Base-by-base conservation (phyloP, 2,888 invertebrate species). In the Saturnia pavonia region DNA sequence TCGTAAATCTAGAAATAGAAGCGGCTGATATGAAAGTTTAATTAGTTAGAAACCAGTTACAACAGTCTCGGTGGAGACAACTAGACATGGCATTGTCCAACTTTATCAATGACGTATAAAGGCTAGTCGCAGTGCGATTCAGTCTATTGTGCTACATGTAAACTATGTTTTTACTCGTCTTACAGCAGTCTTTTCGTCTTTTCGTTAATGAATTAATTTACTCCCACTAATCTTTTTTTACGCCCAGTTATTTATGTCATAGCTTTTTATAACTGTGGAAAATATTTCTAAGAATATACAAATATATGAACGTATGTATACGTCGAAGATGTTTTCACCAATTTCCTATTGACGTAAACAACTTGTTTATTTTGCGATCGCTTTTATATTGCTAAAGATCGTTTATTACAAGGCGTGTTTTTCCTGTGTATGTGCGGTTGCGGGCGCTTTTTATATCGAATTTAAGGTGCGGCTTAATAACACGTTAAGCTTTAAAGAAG, bases 1-100 rank as follows among this genome's bases (percentile, higher is more conserved):
- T 60, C 14, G 25, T 27, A 11, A 60, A 27, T 14, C 57, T 60
- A 27, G 57, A 60, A 60, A 60, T 60, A 60, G 57, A 27, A 60
- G 57, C 12, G 25, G 25, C 27, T 27, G 57, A 14, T 60, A 60
- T 60, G 57, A 25, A 60, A 60, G 57, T 60, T 60, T 60, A 60
- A 60, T 60, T 60, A 60, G 57, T 60, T 60, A 27, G 2, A 14
- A 14, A 12, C 6, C 57, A 27, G 57, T 60, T 27, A 60, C 57
- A 14, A 27, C 57, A 14, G 57, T 60, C 57, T 60, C 57, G 12
- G 14, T 16, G 66, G 51, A 34, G 51, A 67, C 34, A 66, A n/a
- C n/a, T 16, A 1, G 51, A 43, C 27, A 12, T 60, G 3, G 0
- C 27, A 60, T 60, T 60, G 57, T 25, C 11, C 6, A 25, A 14